phyloP scores from a whole-genome alignment of 2,113 vertebrate genomes.

The Tetraodon nigroviridis region DNA sequence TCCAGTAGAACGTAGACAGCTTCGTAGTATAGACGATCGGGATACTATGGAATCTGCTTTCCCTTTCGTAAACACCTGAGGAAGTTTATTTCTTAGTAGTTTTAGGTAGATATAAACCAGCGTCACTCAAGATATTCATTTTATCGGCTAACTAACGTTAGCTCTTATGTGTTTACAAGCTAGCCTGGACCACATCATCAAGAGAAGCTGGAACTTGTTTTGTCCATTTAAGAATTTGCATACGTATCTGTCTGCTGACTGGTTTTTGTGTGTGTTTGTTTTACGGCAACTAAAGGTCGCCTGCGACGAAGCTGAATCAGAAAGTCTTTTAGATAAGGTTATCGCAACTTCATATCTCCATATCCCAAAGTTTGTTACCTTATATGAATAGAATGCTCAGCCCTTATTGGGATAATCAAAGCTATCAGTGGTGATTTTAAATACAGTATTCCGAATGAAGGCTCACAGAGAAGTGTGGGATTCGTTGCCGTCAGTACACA shows the following conservation, averaged over 20 bases:
- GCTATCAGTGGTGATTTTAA: background rate
- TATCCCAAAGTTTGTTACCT: conserved; percentile 21
- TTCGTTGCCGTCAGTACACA: conserved; percentile 23
- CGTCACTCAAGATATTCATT: background rate
- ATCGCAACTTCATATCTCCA: conserved; percentile 29
- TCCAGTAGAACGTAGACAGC: conserved; percentile 25
- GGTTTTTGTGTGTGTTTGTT: background rate
- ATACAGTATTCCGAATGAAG: conserved; percentile 42
- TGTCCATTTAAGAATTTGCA: conserved; percentile 2
- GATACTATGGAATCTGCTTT: conserved; percentile 1
- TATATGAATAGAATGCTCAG: background rate
- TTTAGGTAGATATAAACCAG: background rate
- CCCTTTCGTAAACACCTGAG: background rate
- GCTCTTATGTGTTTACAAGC: conserved; percentile 49
- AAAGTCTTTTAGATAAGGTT: conserved; percentile 15
- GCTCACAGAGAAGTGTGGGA: conserved; percentile 28
- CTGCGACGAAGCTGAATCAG: background rate
- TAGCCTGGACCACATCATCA: conserved; percentile 17
- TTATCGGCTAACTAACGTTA: conserved; percentile 45
- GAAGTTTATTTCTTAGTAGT: background rate
- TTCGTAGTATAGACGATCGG: background rate
- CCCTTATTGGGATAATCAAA: background rate
- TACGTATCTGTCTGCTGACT: background rate
- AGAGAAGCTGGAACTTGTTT: conserved; percentile 15
- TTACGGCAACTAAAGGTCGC: conserved; percentile 25